Percentiles rank a stretch among this genome's conserved stretches.
phyloP scores from a whole-genome alignment of 37 sponge, comb jelly and placozoan species.

The Diacarnus erythraeanus region DNA sequence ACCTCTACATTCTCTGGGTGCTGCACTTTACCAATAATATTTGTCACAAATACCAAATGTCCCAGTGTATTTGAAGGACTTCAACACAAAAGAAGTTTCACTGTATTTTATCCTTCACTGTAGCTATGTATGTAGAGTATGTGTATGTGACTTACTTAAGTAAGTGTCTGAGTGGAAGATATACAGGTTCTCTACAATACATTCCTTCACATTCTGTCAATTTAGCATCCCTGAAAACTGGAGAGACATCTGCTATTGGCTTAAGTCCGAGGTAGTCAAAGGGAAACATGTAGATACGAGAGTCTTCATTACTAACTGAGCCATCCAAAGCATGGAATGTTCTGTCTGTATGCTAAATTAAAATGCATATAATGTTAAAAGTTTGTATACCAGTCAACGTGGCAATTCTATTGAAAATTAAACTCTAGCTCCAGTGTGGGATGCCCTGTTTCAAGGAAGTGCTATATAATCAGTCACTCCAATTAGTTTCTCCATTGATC shows the following conservation, averaged over 20 bases:
- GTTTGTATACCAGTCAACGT: no score
- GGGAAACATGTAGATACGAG: conserved; percentile 14
- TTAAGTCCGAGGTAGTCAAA: conserved; percentile 42
- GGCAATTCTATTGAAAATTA: no score
- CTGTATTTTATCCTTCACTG: no score
- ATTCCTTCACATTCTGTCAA: conserved; percentile 25
- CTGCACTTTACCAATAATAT: not conserved
- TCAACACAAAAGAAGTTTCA: not conserved
- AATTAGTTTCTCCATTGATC: no score
- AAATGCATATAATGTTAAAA: not conserved
- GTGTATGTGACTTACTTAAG: conserved; percentile 19
- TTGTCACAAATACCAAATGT: not conserved
- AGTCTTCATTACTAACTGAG: conserved; percentile 1
- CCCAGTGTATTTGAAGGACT: no score
- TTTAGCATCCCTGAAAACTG: conserved; percentile 29
- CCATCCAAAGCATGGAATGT: conserved; percentile 20
- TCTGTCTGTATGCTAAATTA: conserved; percentile 50
- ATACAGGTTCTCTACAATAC: conserved; percentile 44
- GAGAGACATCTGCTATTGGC: conserved; percentile 20
- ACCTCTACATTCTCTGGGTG: not conserved
- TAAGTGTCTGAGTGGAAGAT: conserved; percentile 40
- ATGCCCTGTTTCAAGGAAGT: not conserved
- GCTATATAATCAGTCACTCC: not conserved
- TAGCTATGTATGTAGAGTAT: not conserved
- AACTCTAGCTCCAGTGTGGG: no score